Conservation (phyloP, 2,797 vertebrate genomes). For the Malurus splendens region DNA sequence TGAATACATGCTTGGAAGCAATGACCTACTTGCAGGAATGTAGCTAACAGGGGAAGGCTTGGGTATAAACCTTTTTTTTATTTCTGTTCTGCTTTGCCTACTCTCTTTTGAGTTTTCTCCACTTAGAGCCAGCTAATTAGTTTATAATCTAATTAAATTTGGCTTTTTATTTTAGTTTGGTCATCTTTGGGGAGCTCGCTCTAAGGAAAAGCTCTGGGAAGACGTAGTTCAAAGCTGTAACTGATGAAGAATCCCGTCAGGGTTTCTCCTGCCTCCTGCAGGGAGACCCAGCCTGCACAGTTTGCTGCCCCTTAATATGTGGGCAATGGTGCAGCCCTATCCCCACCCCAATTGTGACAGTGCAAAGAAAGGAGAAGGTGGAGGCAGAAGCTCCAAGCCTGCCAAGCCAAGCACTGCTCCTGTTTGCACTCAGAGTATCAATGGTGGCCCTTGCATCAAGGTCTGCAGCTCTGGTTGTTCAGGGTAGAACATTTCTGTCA, state of each 20-base stretch:
- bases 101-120: conserved; percentile 38
- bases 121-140: conserved; percentile 33
- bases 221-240: neutral
- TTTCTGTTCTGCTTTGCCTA: conserved; percentile 28
- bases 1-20: conserved; percentile 6
- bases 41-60: conserved; percentile 15
- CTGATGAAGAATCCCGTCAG: neutral
- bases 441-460: neutral
- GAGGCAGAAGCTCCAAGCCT: neutral
- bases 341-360: neutral
- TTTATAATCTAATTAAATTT: conserved; percentile 48
- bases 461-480: neutral
- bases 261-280: neutral
- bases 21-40: conserved; percentile 47
- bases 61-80: neutral
- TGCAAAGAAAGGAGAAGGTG: neutral
- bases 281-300: neutral
- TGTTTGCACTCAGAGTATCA: accelerated
- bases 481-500: neutral
- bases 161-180: neutral
- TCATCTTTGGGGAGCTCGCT: conserved; percentile 23
- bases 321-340: neutral
- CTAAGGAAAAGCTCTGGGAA: neutral
- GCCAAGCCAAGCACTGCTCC: neutral
- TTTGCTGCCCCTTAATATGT: neutral